phyloP scores from a whole-genome alignment of 1,140 invertebrate species.

The Ceratina japonica region DNA sequence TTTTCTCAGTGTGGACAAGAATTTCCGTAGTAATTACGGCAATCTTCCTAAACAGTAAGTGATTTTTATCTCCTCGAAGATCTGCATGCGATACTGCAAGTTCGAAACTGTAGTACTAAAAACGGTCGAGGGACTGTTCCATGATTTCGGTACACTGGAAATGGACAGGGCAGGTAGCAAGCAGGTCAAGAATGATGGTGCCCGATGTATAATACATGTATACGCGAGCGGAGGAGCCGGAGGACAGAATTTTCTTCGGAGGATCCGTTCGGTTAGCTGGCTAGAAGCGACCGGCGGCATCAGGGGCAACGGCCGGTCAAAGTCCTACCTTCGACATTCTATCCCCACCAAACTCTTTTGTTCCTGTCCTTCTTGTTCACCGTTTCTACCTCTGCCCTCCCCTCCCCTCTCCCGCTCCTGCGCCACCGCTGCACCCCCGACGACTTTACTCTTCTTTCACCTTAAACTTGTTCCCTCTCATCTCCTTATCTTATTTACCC shows the following conservation, averaged over 20 bases:
- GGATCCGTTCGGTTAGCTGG: slow-evolving; percentile 35
- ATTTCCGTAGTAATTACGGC: no score
- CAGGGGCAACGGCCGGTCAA: slow-evolving; percentile 77
- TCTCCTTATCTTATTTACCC: slow-evolving; percentile 23
- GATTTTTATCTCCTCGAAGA: no score
- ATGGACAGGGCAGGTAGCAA: not conserved
- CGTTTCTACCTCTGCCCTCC: slow-evolving; percentile 31
- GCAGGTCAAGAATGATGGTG: slow-evolving; percentile 5
- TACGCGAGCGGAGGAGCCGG: slow-evolving; percentile 15
- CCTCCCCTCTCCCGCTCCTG: no score
- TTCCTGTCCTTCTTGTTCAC: slow-evolving; percentile 40
- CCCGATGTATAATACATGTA: not conserved
- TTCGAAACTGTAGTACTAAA: not conserved
- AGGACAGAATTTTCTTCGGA: slow-evolving; percentile 50
- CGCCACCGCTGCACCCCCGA: no score
- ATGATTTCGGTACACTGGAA: not conserved
- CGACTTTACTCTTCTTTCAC: slow-evolving; percentile 23
- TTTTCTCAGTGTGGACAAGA: no score
- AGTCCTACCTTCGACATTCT: slow-evolving; percentile 68
- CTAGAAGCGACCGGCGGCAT: slow-evolving; percentile 31
- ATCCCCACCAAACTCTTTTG: slow-evolving; percentile 36
- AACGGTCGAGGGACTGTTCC: not conserved
- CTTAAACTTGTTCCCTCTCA: slow-evolving; percentile 23
- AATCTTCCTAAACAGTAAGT: no score
- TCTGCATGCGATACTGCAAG: no score